A percentile compares a stretch with the other conserved stretches of the same genome.
Evolutionary conservation across 2,797 vertebrate genomes (phyloP).

Genomic region (Synanceia verrucosa): DNA sequence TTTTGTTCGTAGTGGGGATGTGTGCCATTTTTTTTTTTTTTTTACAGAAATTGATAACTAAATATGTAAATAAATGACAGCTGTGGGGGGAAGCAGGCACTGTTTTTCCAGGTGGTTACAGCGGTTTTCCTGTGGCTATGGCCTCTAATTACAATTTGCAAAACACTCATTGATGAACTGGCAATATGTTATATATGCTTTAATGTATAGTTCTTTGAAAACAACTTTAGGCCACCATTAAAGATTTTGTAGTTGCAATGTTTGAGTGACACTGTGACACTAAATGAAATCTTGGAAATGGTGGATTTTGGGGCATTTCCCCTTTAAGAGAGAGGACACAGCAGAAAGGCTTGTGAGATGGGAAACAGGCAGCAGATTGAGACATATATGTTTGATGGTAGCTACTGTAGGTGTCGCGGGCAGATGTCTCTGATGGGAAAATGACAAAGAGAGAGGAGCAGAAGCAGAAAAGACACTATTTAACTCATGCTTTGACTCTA

Average conservation of each 20-base stretch:
- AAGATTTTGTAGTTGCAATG: background rate
- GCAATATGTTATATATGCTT: background rate
- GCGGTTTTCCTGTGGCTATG: background rate
- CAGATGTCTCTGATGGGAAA: background rate
- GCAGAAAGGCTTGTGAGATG: background rate
- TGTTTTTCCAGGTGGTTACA: background rate
- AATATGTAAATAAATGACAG: slow-evolving; percentile 26
- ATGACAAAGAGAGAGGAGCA: background rate
- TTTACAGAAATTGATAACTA: background rate
- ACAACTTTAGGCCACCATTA: background rate
- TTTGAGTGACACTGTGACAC: background rate
- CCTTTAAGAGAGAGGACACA: slow-evolving; percentile 26
- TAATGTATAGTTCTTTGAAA: background rate
- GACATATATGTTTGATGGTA: slow-evolving; percentile 8
- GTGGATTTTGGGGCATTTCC: background rate
- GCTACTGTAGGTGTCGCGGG: background rate
- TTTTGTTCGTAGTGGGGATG: background rate
- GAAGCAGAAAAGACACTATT: background rate
- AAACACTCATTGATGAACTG: background rate
- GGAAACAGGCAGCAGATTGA: slow-evolving; percentile 2
- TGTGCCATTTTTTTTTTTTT: too few relatives aligned
- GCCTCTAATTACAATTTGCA: slow-evolving; percentile 1
- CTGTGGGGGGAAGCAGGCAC: background rate
- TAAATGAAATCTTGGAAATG: background rate
- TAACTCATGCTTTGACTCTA: background rate